Evolutionary conservation across 2,113 vertebrate species (phyloP).

Genomic region (Zosterops hypoxanthus): DNA sequence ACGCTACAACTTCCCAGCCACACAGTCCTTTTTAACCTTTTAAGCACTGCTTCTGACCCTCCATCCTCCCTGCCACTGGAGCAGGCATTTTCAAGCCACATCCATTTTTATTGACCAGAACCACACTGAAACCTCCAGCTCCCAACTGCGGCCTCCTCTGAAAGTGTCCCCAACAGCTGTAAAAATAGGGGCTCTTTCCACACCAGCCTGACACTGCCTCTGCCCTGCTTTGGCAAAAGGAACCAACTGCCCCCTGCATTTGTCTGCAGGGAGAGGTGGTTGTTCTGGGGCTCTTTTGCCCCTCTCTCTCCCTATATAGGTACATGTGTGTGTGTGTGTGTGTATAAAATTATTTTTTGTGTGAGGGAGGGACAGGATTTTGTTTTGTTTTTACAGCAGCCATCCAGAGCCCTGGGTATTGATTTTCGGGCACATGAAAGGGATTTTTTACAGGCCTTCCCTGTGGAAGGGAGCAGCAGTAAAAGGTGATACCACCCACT

Average conservation of each 20-base stretch:
- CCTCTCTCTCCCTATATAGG: not conserved
- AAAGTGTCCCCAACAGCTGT: slow-evolving; percentile 26
- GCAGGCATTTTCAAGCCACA: not conserved
- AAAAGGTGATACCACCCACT: slow-evolving; percentile 87
- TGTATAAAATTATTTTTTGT: not conserved
- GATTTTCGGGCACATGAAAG: slow-evolving; percentile 75
- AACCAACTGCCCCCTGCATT: not conserved
- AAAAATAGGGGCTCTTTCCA: slow-evolving; percentile 6
- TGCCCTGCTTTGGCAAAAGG: not conserved
- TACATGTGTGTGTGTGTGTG: not conserved
- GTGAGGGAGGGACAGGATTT: slow-evolving; percentile 21
- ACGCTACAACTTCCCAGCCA: slow-evolving; percentile 41
- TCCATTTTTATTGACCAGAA: slow-evolving; percentile 23
- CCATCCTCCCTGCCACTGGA: not conserved
- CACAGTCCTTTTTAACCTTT: slow-evolving; percentile 65
- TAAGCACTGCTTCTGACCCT: slow-evolving; percentile 44
- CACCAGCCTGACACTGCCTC: not conserved
- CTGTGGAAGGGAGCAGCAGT: slow-evolving; percentile 73
- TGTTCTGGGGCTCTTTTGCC: not conserved
- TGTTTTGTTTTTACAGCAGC: slow-evolving; percentile 69
- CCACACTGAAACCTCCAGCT: not conserved
- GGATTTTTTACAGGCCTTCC: slow-evolving; percentile 73
- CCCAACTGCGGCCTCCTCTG: not conserved
- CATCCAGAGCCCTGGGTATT: slow-evolving; percentile 70
- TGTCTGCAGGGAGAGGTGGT: not conserved